Base-by-base conservation (phyloP, 2,888 invertebrate species). In the Mesorhabditis sp. region DNA sequence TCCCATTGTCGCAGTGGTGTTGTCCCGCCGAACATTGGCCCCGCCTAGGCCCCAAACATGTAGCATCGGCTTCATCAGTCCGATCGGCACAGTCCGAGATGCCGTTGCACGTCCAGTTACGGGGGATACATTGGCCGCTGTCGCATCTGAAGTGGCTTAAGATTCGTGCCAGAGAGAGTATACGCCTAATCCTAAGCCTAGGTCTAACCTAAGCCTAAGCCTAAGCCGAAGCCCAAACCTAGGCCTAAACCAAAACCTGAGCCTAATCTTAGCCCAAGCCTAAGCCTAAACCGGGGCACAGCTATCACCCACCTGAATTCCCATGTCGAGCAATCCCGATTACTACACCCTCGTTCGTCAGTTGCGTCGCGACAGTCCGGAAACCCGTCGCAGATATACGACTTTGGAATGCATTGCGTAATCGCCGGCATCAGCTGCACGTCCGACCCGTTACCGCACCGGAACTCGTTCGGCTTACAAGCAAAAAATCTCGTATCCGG, bases 51-150 rank as follows among this genome's bases (percentile, higher is more conserved):
- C 41, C 28, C 42, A 44, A 68, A 70, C 7, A 67, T 43, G 44
- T 70, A 71, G 64, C 70, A 67, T 67, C 72, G 6, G 43, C 45
- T 69, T 87, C 70, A 85, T 91, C 91, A 2, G 89, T 90, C 68
- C 90, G 90, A 86, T 92, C 92, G 13, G 89, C 89, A 86, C 93
- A 93, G 87, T 92, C 92, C 70, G 90, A 89, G 5, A 72, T 68
- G 10, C 89, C 90, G 88, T 92, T 92, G 86, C 93, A 92, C 66
- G 91, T 90, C 92, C 92, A 92, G 42, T 62, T 66, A 28, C 70
- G 76, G 13, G 87, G 86, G 71, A 91, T 89, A 80, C 91, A 91
- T 50, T 86, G 86, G 50, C 74, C 74, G 58, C 69, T 72, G 58
- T 70, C 70, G 45, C 74, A 74, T 69, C 69, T 73, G 69, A 74